Conservation (phyloP, 2,797 vertebrate genomes). For the Tragopan temminckii region DNA sequence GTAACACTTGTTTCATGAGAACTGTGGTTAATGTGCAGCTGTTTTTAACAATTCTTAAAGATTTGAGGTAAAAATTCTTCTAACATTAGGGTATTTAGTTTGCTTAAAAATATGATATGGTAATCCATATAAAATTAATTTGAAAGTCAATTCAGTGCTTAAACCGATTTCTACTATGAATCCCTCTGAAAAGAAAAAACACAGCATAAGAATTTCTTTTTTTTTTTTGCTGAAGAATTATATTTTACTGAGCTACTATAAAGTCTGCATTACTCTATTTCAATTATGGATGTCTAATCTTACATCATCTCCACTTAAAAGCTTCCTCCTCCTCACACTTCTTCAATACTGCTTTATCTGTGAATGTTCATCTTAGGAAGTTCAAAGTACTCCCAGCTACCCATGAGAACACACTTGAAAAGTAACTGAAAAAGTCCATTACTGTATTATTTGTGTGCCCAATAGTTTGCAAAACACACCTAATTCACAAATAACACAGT, state of each 20-base stretch:
- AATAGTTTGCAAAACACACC: not conserved
- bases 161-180: not conserved
- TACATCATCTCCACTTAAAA: not conserved
- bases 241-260: not conserved
- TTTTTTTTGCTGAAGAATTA: not conserved
- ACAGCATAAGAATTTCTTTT: not conserved
- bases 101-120: not conserved
- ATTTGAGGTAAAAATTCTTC: not conserved
- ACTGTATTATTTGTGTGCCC: not conserved
- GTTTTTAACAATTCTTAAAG: conserved; percentile 52
- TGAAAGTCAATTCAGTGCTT: not conserved
- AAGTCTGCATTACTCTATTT: not conserved
- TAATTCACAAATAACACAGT: not conserved
- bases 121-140: not conserved
- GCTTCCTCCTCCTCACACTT: not conserved
- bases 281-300: not conserved
- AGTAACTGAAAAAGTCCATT: not conserved
- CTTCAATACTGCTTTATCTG: not conserved
- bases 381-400: not conserved
- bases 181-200: not conserved
- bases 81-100: not conserved
- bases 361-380: not conserved
- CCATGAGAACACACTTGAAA: not conserved
- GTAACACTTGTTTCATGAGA: conserved; percentile 51
- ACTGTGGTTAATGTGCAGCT: conserved; percentile 50